Evolutionary conservation across 1,140 invertebrate genomes (phyloP), one percentile per base, ranked within the genome.

Genomic region (Oreohelix idahoensis): DNA sequence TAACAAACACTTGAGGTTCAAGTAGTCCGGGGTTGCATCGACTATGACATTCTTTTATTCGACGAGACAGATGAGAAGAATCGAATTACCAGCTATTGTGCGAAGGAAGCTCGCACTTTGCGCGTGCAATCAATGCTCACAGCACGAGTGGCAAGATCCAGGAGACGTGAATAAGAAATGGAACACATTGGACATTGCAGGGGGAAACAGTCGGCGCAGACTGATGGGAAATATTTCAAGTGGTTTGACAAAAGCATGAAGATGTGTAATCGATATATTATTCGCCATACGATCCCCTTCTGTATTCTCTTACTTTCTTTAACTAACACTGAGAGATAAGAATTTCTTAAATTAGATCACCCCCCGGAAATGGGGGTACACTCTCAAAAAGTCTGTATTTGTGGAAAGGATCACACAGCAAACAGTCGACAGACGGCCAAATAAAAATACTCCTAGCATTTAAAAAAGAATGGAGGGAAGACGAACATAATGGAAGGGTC

Each of bases 91-190:
- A 35, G 63, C 63, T 66, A 66, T 66, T 66, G 63, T 66, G 63
- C 63, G n/a, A 66, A 35, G 29, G 29, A 66, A 66, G 63, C 63
- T 29, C 63, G 63, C 63, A 66, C 63, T 66, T 35, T 66, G 63
- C 63, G 63, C 63, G 63, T 66, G 63, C n/a, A 66, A 66, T 66
- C 63, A 66, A 66, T 66, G 63, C 63, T 66, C 63, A 66, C 63
- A 66, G 63, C 63, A 66, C 1, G 63, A 66, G 63, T 66, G 63
- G 29, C n/a, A 32, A n/a, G 2, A 66, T 35, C 63, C 32, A 29
- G n/a, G 29, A 29, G 29, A 32, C 29, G 10, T 66, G n/a, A 66
- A 66, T 32, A 13, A 29, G 29, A 58, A 66, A 66, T 32, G 4
- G 23, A 35, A 35, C 29, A 29, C 8, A 35, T 5, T 66, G 63